Evolutionary conservation across 1,140 invertebrate genomes (phyloP), one percentile per base, ranked within the genome.

Genomic region (Pseudomyrmex dendroicus): DNA sequence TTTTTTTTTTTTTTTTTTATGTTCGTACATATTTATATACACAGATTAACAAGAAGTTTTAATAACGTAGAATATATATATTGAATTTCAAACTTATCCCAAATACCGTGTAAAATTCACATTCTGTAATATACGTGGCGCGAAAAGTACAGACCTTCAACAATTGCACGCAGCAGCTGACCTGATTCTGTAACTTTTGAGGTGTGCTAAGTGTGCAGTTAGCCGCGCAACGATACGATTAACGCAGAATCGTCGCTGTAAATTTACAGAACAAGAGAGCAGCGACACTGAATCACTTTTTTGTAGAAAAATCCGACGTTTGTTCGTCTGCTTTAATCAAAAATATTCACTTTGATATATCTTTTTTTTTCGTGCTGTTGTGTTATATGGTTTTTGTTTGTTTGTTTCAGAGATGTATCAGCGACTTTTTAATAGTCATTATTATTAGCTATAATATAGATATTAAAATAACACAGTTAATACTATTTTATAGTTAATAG

Each of bases 321-420:
- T 7, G 4, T 70, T 78, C 20, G 22, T 64, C 15, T 17, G 35
- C 68, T 20, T 72, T 17, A 57, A 72, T 56, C 15, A 70, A 80
- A 80, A 70, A 78, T 78, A 70, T 70, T 48, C n/a, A 20, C 15
- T 70, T 78, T 35, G 50, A 68, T 70, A 35, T 35, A 1, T 8
- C n/a, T 80, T 13, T 59, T 12, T 46, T 68, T 78, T 67, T 5
- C 25, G 48, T 5, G 46, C 35, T 35, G 5, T 35, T 5, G 35
- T 35, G 35, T 35, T 35, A 35, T 35, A 35, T 35, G 25, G 0
- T 25, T 25, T 25, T 25, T 25, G 25, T 25, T 25, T 35, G 35
- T 35, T 35, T 35, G 35, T 35, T 35, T 35, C 35, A 35, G 35
- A 35, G 3, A 35, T 35, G 15, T 17, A 64, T 1, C 12, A 7